Evolutionary conservation across 2,113 vertebrate species (phyloP).

Genomic region (Eolophus roseicapilla): DNA sequence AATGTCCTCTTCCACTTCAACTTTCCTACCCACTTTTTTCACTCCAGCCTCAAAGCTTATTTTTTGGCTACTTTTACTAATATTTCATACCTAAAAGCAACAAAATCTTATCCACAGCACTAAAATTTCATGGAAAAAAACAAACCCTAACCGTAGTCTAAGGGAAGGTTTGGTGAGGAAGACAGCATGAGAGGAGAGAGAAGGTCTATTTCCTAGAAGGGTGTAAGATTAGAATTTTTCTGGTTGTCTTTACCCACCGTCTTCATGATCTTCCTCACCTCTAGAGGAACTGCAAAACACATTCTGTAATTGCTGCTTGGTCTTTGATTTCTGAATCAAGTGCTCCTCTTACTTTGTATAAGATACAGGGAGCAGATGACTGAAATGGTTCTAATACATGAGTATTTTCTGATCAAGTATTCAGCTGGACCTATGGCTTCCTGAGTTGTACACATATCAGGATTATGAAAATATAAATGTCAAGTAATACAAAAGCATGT

Average conservation of each 20-base stretch:
- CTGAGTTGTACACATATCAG: background rate
- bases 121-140: background rate
- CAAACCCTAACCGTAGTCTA: background rate
- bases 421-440: background rate
- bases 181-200: background rate
- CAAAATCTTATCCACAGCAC: background rate
- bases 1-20: background rate
- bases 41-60: background rate
- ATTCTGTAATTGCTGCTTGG: background rate
- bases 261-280: background rate
- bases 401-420: background rate
- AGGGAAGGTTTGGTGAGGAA: background rate
- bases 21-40: background rate
- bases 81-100: background rate
- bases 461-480: background rate
- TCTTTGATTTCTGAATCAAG: background rate
- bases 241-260: background rate
- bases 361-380: background rate
- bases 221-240: background rate
- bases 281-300: background rate
- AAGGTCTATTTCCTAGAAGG: background rate
- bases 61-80: background rate
- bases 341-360: background rate
- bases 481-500: background rate
- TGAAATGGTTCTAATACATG: background rate